Conservation (phyloP, 2,797 vertebrate genomes). For the Hemitrygon akajei region DNA sequence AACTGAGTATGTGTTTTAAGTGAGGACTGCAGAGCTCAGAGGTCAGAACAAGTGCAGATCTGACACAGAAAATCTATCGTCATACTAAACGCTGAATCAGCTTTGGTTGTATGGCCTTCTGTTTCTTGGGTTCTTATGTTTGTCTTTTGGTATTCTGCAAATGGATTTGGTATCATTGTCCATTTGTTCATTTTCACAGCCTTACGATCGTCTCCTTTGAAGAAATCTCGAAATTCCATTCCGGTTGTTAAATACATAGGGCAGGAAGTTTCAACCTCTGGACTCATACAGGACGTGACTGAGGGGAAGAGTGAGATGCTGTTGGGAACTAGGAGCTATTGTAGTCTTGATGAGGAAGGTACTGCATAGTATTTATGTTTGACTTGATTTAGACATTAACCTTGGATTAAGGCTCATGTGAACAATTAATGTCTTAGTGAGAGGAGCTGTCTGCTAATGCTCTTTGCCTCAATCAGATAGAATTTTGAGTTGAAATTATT, state of each 20-base stretch:
- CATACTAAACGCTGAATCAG: too few species aligned
- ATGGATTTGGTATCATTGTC: background rate
- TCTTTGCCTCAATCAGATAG: background rate
- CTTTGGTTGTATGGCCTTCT: too few species aligned
- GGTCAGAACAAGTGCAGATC: too few species aligned
- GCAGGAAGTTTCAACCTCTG: slow-evolving; percentile 74
- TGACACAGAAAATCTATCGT: too few species aligned
- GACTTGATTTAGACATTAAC: background rate
- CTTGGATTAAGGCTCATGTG: background rate
- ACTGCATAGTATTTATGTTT: slow-evolving; percentile 39
- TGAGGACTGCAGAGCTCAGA: too few species aligned
- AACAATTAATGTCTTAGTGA: background rate
- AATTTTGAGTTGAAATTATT: background rate
- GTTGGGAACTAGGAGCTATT: slow-evolving; percentile 76
- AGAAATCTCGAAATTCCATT: slow-evolving; percentile 72
- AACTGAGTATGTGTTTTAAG: too few species aligned
- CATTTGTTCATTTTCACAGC: slow-evolving; percentile 52
- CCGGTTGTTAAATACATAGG: slow-evolving; percentile 69
- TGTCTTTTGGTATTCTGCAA: background rate
- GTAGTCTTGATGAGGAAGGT: slow-evolving; percentile 94
- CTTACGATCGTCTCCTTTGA: slow-evolving; percentile 77
- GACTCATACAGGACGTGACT: slow-evolving; percentile 67
- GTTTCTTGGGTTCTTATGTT: too few species aligned
- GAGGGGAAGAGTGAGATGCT: slow-evolving; percentile 69
- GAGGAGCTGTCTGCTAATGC: background rate